Conservation (phyloP, 2,888 invertebrate genomes). For the Empis livida region DNA sequence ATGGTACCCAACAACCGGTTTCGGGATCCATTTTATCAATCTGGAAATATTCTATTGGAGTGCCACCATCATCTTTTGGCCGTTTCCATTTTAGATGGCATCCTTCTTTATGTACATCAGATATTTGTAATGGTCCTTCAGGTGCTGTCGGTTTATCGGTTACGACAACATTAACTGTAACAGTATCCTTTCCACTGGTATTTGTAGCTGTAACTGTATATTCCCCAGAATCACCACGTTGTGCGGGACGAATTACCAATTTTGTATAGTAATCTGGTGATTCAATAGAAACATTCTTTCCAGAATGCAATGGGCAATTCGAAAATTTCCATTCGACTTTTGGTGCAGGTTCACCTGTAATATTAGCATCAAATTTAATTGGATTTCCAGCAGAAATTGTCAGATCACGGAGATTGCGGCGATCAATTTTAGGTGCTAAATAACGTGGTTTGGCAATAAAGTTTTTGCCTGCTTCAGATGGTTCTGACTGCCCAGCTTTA, state of each 20-base stretch:
- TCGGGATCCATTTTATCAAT: conserved; percentile 90
- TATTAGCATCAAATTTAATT: conserved; percentile 84
- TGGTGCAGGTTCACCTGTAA: conserved; percentile 92
- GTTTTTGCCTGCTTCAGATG: conserved; percentile 75
- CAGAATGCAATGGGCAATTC: conserved; percentile 56
- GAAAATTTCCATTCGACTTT: conserved; percentile 85
- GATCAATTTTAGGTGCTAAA: conserved; percentile 91
- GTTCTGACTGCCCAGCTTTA: conserved; percentile 87
- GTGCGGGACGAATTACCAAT: conserved; percentile 65
- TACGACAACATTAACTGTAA: conserved; percentile 66
- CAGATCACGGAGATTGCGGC: conserved; percentile 78
- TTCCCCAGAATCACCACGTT: conserved; percentile 72
- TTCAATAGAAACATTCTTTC: conserved; percentile 66
- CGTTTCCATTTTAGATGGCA: conserved; percentile 93
- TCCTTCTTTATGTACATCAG: conserved; percentile 85
- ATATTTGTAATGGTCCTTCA: conserved; percentile 77
- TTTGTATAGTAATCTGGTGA: conserved; percentile 81
- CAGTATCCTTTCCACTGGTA: conserved; percentile 74
- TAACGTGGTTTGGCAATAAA: conserved; percentile 78
- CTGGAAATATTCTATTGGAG: conserved; percentile 90
- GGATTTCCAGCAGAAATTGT: conserved; percentile 85
- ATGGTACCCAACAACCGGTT: conserved; percentile 80
- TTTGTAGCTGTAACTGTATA: conserved; percentile 78
- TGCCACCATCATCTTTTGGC: conserved; percentile 88
- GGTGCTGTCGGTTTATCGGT: conserved; percentile 81